These are phyloP conservation scores for Momotus momota DNA, from an alignment of 2,797 vertebrate species.

Conservation along the genomic window DNA sequence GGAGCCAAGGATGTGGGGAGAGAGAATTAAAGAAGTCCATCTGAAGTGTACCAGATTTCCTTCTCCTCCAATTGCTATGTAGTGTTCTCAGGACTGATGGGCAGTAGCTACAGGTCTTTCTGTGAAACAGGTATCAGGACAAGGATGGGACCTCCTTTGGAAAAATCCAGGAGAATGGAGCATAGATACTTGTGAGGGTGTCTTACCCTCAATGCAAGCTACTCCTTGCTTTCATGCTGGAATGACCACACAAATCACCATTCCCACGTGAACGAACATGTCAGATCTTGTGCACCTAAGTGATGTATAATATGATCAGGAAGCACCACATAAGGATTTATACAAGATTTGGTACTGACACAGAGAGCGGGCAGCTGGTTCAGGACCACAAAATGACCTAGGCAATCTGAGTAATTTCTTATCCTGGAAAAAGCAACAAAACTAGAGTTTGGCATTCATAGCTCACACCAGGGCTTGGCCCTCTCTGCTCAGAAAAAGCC, in stretches of 20 bases:
- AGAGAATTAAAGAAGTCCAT: constrained; percentile 3
- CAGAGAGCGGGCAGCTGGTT: not conserved
- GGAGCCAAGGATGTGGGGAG: constrained; percentile 19
- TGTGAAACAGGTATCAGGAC: not conserved
- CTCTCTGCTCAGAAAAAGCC: not conserved
- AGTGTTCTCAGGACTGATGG: not conserved
- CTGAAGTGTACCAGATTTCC: not conserved
- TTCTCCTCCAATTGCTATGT: not conserved
- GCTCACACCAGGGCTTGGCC: not conserved
- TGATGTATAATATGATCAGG: not conserved
- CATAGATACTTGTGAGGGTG: not conserved
- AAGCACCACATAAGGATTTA: not conserved
- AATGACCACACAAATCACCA: not conserved
- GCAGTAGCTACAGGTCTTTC: not conserved
- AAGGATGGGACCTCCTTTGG: not conserved
- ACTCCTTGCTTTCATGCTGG: not conserved
- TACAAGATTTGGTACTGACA: not conserved
- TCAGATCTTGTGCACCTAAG: not conserved
- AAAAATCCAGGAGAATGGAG: not conserved
- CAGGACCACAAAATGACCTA: not conserved
- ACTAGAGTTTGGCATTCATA: not conserved
- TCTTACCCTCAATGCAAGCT: not conserved
- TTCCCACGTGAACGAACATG: not conserved
- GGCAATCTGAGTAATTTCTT: not conserved
- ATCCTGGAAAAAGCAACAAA: not conserved